Conservation (phyloP, 2,888 invertebrate species). For the Ormyrus pomaceus region DNA sequence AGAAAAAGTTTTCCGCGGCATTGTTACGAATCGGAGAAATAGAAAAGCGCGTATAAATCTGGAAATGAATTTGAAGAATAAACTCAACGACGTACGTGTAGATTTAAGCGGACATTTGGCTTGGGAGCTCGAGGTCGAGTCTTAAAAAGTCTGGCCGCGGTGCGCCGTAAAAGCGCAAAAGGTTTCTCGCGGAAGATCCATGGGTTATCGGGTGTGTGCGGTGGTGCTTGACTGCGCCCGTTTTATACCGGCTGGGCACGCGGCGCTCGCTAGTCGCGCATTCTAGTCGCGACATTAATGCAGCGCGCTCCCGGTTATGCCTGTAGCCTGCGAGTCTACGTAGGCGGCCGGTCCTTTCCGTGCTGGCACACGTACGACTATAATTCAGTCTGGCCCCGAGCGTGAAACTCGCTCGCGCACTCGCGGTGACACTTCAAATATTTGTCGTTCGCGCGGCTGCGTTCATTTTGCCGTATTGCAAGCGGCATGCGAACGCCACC, state of each 20-base stretch:
- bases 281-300: slow-evolving; percentile 28
- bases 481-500: not conserved
- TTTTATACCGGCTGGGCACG: not conserved
- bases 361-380: slow-evolving; percentile 1
- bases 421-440: slow-evolving; percentile 52
- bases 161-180: no score
- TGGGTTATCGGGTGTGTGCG: not conserved
- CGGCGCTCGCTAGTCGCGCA: not conserved
- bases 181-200: no score
- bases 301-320: not conserved
- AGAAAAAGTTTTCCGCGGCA: no score
- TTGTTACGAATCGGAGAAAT: no score
- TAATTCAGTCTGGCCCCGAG: slow-evolving; percentile 34
- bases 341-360: not conserved
- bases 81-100: no score
- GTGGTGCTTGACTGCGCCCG: not conserved
- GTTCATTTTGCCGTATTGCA: slow-evolving; percentile 35
- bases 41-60: no score
- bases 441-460: slow-evolving; percentile 43
- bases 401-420: slow-evolving; percentile 29
- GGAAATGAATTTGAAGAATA: no score
- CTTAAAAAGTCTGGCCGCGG: no score
- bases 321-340: not conserved
- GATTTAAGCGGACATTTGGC: no score
- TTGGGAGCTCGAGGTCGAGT: no score